A percentile compares a stretch with the other conserved stretches of the same genome.
Evolutionary conservation across 2,113 vertebrate genomes (phyloP).

Genomic region (Australoheros scitulus): DNA sequence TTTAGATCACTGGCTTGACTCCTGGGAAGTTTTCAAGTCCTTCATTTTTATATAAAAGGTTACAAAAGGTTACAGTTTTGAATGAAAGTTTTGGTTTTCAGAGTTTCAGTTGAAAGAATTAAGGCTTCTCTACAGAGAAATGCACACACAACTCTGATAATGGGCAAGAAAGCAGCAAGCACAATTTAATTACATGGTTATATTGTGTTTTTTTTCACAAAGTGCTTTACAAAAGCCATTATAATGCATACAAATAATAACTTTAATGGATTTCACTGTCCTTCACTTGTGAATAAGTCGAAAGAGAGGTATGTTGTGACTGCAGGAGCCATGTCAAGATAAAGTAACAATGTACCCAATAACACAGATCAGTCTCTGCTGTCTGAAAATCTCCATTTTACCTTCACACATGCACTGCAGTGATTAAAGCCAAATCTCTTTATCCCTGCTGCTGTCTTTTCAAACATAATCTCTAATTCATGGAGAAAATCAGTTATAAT

Average conservation of each 20-base stretch:
- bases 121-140: background rate
- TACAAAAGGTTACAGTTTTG: background rate
- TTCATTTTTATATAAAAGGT: background rate
- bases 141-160: background rate
- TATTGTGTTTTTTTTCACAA: background rate
- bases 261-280: background rate
- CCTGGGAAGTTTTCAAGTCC: background rate
- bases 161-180: background rate
- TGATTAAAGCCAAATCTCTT: slow-evolving; percentile 53
- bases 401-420: slow-evolving; percentile 37
- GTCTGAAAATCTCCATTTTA: slow-evolving; percentile 28
- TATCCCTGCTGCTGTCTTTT: slow-evolving; percentile 40
- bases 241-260: background rate
- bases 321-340: background rate
- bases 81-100: background rate
- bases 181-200: background rate
- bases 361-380: background rate
- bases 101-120: background rate
- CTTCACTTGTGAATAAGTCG: background rate
- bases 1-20: background rate
- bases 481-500: slow-evolving; percentile 24
- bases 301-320: background rate
- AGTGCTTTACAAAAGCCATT: background rate
- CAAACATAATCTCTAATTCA: slow-evolving; percentile 53
- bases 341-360: background rate